Conservation (phyloP, 2,113 vertebrate species). For the Egretta garzetta region DNA sequence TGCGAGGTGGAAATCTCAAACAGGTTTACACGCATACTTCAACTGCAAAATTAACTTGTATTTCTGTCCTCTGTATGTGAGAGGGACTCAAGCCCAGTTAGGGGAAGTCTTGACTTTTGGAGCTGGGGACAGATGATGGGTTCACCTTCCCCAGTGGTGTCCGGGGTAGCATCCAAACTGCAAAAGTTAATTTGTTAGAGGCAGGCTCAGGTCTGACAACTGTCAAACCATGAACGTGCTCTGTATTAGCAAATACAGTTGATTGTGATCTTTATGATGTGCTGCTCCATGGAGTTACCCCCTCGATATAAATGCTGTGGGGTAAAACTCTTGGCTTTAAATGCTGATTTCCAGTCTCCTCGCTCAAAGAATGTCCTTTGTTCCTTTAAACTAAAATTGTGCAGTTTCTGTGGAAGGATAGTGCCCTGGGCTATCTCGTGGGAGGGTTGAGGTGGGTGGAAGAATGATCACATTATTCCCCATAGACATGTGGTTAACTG, state of each 20-base stretch:
- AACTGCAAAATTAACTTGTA: not conserved
- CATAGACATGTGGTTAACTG: not conserved
- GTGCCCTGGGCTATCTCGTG: not conserved
- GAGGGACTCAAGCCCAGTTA: not conserved
- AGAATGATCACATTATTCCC: slow-evolving; percentile 53
- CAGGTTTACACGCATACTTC: rapidly evolving
- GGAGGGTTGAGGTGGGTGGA: slow-evolving; percentile 50
- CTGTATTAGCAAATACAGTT: rapidly evolving
- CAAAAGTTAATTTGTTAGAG: not conserved
- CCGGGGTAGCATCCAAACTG: not conserved
- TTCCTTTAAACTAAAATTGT: not conserved
- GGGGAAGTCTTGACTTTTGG: not conserved
- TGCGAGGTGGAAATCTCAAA: not conserved
- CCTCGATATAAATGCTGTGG: not conserved
- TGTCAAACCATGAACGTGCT: rapidly evolving
- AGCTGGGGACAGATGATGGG: no score
- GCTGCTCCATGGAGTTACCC: not conserved
- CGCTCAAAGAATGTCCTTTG: not conserved
- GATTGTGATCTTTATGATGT: not conserved
- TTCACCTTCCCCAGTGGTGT: rapidly evolving
- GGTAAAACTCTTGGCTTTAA: not conserved
- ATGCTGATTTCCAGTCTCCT: not conserved
- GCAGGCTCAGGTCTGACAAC: not conserved
- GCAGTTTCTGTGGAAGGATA: not conserved
- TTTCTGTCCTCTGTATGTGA: not conserved